A percentile compares a stretch with the other conserved stretches of the same genome.
phyloP scores from a whole-genome alignment of 2,888 invertebrate genomes.

The Sphaerophoria rueppellii region DNA sequence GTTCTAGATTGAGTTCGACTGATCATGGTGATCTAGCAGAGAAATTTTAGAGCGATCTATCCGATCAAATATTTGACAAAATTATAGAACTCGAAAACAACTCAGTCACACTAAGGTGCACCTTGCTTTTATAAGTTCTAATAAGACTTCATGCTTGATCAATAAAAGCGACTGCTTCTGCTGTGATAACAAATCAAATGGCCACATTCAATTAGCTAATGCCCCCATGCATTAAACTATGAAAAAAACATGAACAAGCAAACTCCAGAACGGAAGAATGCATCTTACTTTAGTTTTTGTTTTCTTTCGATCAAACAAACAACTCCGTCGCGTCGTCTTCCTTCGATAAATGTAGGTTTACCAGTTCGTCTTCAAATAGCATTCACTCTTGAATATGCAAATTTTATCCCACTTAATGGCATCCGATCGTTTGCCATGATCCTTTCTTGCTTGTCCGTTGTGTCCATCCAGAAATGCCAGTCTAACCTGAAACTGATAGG shows the following conservation, averaged over 20 bases:
- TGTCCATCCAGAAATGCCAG: conserved; percentile 62
- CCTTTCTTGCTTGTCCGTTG: background rate
- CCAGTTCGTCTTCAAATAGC: conserved; percentile 20
- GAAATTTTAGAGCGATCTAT: too few relatives aligned
- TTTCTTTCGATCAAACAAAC: background rate
- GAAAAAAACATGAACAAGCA: conserved; percentile 34
- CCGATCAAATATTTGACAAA: too few relatives aligned
- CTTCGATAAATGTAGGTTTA: conserved; percentile 1
- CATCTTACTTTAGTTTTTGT: background rate
- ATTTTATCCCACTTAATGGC: conserved; percentile 41
- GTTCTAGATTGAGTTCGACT: too few relatives aligned
- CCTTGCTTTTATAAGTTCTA: background rate
- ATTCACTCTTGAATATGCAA: conserved; percentile 40
- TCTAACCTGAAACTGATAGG: conserved; percentile 48
- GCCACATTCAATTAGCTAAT: conserved; percentile 52
- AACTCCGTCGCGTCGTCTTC: background rate
- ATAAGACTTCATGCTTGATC: conserved; percentile 59
- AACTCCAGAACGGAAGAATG: background rate
- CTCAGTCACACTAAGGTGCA: too few relatives aligned
- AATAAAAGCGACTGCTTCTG: conserved; percentile 39
- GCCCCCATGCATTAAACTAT: conserved; percentile 67
- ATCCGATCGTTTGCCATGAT: background rate
- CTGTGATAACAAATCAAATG: conserved; percentile 22
- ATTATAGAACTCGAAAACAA: too few relatives aligned
- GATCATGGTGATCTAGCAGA: too few relatives aligned